Base-by-base conservation (phyloP, 2,888 invertebrate species). In the Cacoxenus indagator region DNA sequence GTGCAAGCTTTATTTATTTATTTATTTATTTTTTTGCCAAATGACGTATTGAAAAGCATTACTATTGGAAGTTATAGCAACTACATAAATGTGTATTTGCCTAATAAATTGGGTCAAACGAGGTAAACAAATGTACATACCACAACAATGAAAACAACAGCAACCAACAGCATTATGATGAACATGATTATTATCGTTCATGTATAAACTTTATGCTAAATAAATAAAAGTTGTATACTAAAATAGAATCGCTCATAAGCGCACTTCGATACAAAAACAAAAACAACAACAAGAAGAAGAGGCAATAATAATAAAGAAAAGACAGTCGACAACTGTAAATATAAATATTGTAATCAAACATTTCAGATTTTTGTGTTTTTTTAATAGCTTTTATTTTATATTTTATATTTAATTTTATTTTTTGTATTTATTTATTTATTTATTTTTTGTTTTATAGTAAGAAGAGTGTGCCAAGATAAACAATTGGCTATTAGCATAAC, bases 401-500 rank as follows among this genome's bases (percentile, higher is more conserved):
- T n/a, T n/a, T n/a, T n/a, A 4, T 48, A n/a, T 48, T 48, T 48
- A 4, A 5, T 48, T 8, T 48, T 19, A 61, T 45, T 24, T 55
- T 37, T 37, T n/a, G n/a, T n/a, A n/a, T n/a, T n/a, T n/a, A n/a
- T n/a, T n/a, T n/a, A n/a, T n/a, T n/a, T n/a, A n/a, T n/a, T n/a
- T n/a, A n/a, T n/a, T n/a, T n/a, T n/a, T n/a, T n/a, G n/a, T n/a
- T n/a, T n/a, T n/a, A n/a, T n/a, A n/a, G n/a, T n/a, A n/a, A n/a
- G n/a, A n/a, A n/a, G 59, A 6, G 22, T 24, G 29, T 17, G 14
- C 62, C 71, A 68, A 72, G 70, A 78, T 74, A 70, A 70, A 81
- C 82, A 80, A 80, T 82, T 80, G 81, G 46, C 76, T 69, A 82
- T 80, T 80, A 80, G 77, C 79, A 80, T 81, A 80, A 82, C 81